Evolutionary conservation across 1,140 invertebrate genomes (phyloP).

Genomic region (Trichonephila clavipes): DNA sequence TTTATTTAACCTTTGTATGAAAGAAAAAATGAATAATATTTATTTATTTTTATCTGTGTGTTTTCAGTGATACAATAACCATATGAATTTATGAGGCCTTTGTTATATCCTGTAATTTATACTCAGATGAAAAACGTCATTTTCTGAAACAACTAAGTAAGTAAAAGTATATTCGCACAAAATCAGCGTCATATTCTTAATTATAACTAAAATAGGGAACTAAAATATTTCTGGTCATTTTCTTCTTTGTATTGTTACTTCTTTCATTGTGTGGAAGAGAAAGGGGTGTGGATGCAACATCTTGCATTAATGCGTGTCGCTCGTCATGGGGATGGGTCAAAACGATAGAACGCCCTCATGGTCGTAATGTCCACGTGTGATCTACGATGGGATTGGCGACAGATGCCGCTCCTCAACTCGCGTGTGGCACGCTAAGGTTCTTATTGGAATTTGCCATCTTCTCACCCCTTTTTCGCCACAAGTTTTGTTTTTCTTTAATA

Average conservation of each 20-base stretch:
- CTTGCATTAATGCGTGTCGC: slow-evolving; percentile 74
- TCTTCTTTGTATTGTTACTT: not conserved
- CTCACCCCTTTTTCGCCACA: slow-evolving; percentile 15
- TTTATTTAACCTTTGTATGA: too few species aligned
- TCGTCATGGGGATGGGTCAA: slow-evolving; percentile 52
- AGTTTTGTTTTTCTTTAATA: slow-evolving; percentile 34
- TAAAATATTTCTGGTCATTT: not conserved
- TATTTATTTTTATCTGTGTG: too few species aligned
- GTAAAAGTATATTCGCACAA: too few species aligned
- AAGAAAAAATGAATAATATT: too few species aligned
- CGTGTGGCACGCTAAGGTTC: slow-evolving; percentile 21
- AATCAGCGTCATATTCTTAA: not conserved
- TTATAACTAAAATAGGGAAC: not conserved
- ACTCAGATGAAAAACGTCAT: too few species aligned
- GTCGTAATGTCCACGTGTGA: slow-evolving; percentile 74
- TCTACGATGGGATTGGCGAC: slow-evolving; percentile 70
- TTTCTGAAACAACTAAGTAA: too few species aligned
- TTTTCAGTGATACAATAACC: too few species aligned
- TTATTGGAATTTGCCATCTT: slow-evolving; percentile 4
- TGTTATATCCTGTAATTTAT: too few species aligned
- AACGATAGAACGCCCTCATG: slow-evolving; percentile 68
- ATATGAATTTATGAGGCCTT: too few species aligned
- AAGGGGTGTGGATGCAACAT: slow-evolving; percentile 71
- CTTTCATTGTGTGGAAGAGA: not conserved
- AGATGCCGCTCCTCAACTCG: slow-evolving; percentile 65